phyloP scores from a whole-genome alignment of 1,140 invertebrate species.

The Cheumatopsyche charites region DNA sequence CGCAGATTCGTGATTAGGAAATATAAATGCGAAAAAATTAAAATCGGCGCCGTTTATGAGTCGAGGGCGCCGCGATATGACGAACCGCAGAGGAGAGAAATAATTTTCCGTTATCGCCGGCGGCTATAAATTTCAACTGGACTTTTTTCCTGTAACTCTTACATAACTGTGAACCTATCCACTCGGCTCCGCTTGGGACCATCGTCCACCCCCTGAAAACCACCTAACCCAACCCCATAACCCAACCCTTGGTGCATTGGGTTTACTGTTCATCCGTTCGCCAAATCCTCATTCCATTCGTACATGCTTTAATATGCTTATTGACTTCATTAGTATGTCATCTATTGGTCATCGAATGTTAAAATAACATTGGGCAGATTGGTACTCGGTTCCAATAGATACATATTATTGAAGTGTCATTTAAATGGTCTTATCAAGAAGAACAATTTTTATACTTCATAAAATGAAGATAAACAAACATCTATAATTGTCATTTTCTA shows the following conservation, averaged over 20 bases:
- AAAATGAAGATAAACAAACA: no score
- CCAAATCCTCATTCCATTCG: constrained; percentile 17
- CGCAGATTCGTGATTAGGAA: not conserved
- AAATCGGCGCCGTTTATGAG: constrained; percentile 33
- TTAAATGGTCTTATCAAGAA: no score
- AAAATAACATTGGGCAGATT: no score
- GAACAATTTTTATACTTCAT: no score
- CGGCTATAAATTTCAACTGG: constrained; percentile 49
- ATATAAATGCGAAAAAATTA: constrained; percentile 25
- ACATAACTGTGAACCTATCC: constrained; percentile 48
- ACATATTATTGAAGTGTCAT: no score
- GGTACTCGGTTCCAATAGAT: no score
- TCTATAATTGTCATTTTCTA: no score
- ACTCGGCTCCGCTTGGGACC: constrained; percentile 31
- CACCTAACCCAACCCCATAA: constrained; percentile 7
- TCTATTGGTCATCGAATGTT: no score
- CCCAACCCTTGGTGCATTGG: no score
- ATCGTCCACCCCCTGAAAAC: not conserved
- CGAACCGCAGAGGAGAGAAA: constrained; percentile 46
- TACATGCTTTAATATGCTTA: not conserved
- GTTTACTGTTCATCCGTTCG: not conserved
- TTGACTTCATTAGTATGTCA: no score
- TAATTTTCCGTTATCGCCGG: constrained; percentile 50
- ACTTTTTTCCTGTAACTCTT: constrained; percentile 50
- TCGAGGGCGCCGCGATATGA: constrained; percentile 37